These are phyloP conservation scores for Leptinotarsa tumamoca DNA, from an alignment of 2,888 invertebrate genomes.

Conservation along the genomic window DNA sequence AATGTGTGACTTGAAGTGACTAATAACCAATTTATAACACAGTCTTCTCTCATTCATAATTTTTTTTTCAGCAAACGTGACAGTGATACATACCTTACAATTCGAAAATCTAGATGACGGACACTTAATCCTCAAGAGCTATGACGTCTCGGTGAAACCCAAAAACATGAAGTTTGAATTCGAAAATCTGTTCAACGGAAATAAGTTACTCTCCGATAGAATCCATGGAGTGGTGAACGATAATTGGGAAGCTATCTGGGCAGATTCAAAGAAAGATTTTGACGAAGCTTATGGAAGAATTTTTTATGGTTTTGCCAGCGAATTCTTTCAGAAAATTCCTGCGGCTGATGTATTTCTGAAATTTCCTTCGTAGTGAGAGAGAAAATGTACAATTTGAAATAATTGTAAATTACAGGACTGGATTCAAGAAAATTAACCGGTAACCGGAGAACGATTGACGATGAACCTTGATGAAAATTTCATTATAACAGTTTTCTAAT, in stretches of 20 bases:
- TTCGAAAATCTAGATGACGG: constrained; percentile 8
- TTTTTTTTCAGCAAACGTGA: constrained; percentile 26
- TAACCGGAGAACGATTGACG: not conserved
- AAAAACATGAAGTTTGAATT: constrained; percentile 23
- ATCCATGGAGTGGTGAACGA: constrained; percentile 30
- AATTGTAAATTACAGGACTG: not conserved
- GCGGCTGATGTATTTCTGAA: constrained; percentile 11
- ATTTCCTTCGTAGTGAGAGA: not conserved
- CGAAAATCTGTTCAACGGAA: constrained; percentile 27
- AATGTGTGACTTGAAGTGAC: too few species aligned
- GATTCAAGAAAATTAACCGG: not conserved
- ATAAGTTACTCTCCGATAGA: constrained; percentile 25
- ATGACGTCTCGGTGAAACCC: constrained; percentile 21
- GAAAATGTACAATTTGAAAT: not conserved
- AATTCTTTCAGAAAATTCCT: constrained; percentile 25
- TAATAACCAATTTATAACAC: not conserved
- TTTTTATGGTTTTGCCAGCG: constrained; percentile 21
- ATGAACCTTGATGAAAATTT: not conserved
- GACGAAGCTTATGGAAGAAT: constrained; percentile 24
- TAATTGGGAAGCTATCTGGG: constrained; percentile 26
- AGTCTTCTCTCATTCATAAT: not conserved
- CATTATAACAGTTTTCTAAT: not conserved
- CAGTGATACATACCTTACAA: constrained; percentile 24
- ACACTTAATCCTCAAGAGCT: constrained; percentile 12
- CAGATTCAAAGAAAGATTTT: constrained; percentile 22